Conservation (phyloP, 2,797 vertebrate genomes). For the Thunnus albacares region DNA sequence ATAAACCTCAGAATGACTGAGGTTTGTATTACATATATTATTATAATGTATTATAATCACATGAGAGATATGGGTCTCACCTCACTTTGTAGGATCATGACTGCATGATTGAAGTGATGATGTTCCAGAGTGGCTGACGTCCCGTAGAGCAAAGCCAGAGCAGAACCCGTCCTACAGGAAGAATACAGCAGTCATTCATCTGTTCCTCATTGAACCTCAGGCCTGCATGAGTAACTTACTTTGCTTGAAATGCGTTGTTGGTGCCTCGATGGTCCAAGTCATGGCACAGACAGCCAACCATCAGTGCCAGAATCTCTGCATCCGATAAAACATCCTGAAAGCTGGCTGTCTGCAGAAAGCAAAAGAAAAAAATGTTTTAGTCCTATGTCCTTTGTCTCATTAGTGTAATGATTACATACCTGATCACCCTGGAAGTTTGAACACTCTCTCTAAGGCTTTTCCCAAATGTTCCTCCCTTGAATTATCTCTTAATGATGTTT, state of each 20-base stretch:
- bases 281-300: constrained; percentile 89
- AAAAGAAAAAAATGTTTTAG: constrained; percentile 8
- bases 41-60: too few species aligned
- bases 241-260: constrained; percentile 90
- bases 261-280: constrained; percentile 89
- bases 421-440: background rate
- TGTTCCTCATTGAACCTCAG: background rate
- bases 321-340: constrained; percentile 87
- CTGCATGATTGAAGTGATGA: constrained; percentile 90
- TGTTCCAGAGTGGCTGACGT: constrained; percentile 89
- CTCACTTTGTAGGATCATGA: constrained; percentile 91
- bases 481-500: constrained; percentile 13
- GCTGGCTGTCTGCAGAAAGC: constrained; percentile 78
- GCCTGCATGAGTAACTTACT: constrained; percentile 71
- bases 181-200: constrained; percentile 21
- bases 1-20: background rate
- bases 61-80: constrained; percentile 58
- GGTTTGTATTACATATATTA: too few species aligned
- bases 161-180: constrained; percentile 85
- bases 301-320: constrained; percentile 86
- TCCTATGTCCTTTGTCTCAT: background rate
- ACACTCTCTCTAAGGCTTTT: background rate
- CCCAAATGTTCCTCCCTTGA: background rate
- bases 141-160: constrained; percentile 87
- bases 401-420: constrained; percentile 3